These are phyloP conservation scores for Auanema sp. DNA, from an alignment of 2,888 invertebrate species.

Conservation along the genomic window DNA sequence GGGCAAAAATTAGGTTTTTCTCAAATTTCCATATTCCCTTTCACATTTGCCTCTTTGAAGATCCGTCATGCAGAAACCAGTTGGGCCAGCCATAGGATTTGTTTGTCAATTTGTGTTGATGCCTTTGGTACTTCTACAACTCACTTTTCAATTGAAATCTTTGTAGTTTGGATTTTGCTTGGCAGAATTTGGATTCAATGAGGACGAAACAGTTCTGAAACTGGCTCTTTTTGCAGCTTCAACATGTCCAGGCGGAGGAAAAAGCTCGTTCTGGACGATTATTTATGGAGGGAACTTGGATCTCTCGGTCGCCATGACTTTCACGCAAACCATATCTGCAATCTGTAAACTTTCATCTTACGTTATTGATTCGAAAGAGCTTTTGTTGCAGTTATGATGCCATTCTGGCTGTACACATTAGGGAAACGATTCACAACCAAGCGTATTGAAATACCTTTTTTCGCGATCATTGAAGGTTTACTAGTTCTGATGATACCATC, in stretches of 20 bases:
- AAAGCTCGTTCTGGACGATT: slow-evolving; percentile 91
- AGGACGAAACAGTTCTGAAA: slow-evolving; percentile 24
- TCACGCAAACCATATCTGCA: slow-evolving; percentile 81
- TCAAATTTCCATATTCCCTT: not conserved
- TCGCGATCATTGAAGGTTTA: slow-evolving; percentile 71
- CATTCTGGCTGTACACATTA: slow-evolving; percentile 85
- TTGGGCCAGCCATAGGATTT: slow-evolving; percentile 67
- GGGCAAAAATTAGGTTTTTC: slow-evolving; percentile 36
- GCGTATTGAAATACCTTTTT: slow-evolving; percentile 70
- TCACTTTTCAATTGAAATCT: too few species aligned
- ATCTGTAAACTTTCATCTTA: slow-evolving; percentile 73
- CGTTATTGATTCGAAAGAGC: not conserved
- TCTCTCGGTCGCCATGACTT: slow-evolving; percentile 89
- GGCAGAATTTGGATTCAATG: slow-evolving; percentile 23
- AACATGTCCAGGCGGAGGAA: slow-evolving; percentile 74
- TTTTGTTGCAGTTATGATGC: slow-evolving; percentile 77
- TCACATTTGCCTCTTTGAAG: slow-evolving; percentile 1
- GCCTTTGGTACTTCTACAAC: slow-evolving; percentile 65
- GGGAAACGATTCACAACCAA: slow-evolving; percentile 76
- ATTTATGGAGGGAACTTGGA: slow-evolving; percentile 87
- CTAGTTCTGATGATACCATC: slow-evolving; percentile 79
- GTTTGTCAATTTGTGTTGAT: slow-evolving; percentile 67
- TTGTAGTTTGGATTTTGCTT: slow-evolving; percentile 23
- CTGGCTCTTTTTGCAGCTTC: slow-evolving; percentile 65
- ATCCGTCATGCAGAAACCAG: slow-evolving; percentile 64